Evolutionary conservation across 2,888 invertebrate genomes (phyloP), one percentile per base, ranked within the genome.

Genomic region (Sclerodermus sp.): DNA sequence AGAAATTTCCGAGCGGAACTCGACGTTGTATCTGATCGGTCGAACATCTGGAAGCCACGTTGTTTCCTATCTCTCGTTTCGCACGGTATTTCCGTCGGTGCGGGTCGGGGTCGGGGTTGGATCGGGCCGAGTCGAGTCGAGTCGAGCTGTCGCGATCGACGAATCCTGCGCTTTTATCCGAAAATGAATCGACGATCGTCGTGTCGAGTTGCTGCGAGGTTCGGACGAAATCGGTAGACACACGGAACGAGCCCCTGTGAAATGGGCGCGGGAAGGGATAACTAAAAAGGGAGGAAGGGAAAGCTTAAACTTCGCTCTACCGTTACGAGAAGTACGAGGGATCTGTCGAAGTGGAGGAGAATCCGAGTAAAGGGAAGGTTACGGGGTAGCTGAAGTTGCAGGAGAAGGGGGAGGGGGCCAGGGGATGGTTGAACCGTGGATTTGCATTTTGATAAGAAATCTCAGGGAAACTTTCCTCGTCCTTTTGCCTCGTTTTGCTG

Each of bases 371-470:
- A 37, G 39, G 41, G 36, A 17, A 23, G 3, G 23, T 3, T 23
- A 23, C 23, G 23, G 23, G 50, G 36, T 42, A 42, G 39, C 8
- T 37, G 54, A 55, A 46, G 34, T 45, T 44, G 40, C 44, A 38
- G 42, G 44, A n/a, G n/a, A n/a, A n/a, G n/a, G 58, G 48, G 57
- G 55, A 53, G 10, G 6, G 23, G 34, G 60, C 62, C 61, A 47
- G 54, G 58, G 52, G 60, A 64, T 58, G 65, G 68, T 67, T 62
- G 68, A 60, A 65, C 64, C 67, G 55, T 65, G 69, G 69, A 77
- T 77, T 77, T 76, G 74, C 77, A 77, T 77, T 77, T 77, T 76
- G 77, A 77, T 76, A 76, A 77, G 76, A 75, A 76, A 76, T 73
- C 76, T 74, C 69, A 60, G 53, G 65, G 66, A 72, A 76, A 76